phyloP scores from a whole-genome alignment of 2,888 invertebrate genomes.

The Caenorhabditis uteleia region DNA sequence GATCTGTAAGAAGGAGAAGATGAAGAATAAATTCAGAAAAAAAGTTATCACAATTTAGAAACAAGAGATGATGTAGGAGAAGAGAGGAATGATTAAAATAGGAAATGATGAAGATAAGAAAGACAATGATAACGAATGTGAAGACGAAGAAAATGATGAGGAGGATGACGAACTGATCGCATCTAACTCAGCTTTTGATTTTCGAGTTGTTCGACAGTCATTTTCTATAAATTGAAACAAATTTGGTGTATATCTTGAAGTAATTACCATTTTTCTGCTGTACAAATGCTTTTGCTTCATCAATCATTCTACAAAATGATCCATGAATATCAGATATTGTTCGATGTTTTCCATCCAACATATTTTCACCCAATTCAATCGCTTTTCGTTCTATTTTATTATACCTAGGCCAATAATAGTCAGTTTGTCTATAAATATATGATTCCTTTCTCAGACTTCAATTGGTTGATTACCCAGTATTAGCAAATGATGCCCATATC shows the following conservation, averaged over 20 bases:
- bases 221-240: constrained; percentile 5
- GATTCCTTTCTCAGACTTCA: background rate
- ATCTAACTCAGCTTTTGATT: constrained; percentile 7
- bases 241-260: background rate
- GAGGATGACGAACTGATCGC: constrained; percentile 3
- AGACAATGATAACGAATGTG: constrained; percentile 6
- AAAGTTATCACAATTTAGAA: too few relatives aligned
- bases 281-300: constrained; percentile 58
- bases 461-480: constrained; percentile 81
- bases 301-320: constrained; percentile 60
- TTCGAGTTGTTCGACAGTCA: constrained; percentile 24
- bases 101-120: constrained; percentile 2
- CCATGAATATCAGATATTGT: constrained; percentile 65
- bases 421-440: constrained; percentile 41
- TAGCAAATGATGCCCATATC: constrained; percentile 89
- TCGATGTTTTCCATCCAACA: constrained; percentile 49
- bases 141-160: constrained; percentile 6
- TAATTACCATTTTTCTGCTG: constrained; percentile 29
- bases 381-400: constrained; percentile 63
- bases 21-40: too few relatives aligned
- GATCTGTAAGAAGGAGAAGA: too few relatives aligned
- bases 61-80: too few relatives aligned
- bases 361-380: constrained; percentile 58
- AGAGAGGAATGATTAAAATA: too few relatives aligned
- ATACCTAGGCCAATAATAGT: constrained; percentile 64